phyloP scores from a whole-genome alignment of 2,113 vertebrate species.

The Nesogale talazaci region DNA sequence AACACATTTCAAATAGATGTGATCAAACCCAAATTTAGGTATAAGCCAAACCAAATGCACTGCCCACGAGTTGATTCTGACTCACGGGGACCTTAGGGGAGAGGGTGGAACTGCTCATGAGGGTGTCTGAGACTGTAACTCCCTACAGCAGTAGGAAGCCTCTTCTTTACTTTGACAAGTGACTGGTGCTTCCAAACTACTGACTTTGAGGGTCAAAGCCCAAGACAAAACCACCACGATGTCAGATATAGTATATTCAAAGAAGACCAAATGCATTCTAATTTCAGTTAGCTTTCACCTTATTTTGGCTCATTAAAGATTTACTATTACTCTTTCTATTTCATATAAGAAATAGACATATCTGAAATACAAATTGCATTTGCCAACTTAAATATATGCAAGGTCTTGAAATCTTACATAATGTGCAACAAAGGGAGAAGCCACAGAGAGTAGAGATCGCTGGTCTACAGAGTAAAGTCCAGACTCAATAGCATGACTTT shows the following conservation, averaged over 20 bases:
- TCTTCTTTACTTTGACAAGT: too few species aligned
- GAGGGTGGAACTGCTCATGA: too few species aligned
- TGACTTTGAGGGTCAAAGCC: too few species aligned
- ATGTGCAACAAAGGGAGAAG: background rate
- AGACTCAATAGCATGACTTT: background rate
- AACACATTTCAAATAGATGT: conserved; percentile 18
- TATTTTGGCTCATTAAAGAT: conserved; percentile 32
- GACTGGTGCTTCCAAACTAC: too few species aligned
- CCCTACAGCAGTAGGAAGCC: too few species aligned
- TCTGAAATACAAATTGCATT: conserved; percentile 11
- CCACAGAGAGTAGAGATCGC: background rate
- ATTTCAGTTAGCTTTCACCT: background rate
- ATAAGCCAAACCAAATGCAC: too few species aligned
- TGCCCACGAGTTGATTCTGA: too few species aligned
- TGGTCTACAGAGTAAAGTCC: background rate
- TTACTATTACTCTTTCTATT: background rate
- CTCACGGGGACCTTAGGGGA: too few species aligned
- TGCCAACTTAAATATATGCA: background rate
- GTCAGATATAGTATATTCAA: background rate
- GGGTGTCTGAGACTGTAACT: too few species aligned
- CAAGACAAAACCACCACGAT: too few species aligned
- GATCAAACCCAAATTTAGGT: conserved; percentile 20
- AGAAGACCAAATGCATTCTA: background rate
- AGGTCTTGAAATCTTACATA: background rate
- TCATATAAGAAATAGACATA: background rate